Evolutionary conservation across 2,888 invertebrate species (phyloP), one percentile per base, ranked within the genome.

Genomic region (Pemphredon lugubris): DNA sequence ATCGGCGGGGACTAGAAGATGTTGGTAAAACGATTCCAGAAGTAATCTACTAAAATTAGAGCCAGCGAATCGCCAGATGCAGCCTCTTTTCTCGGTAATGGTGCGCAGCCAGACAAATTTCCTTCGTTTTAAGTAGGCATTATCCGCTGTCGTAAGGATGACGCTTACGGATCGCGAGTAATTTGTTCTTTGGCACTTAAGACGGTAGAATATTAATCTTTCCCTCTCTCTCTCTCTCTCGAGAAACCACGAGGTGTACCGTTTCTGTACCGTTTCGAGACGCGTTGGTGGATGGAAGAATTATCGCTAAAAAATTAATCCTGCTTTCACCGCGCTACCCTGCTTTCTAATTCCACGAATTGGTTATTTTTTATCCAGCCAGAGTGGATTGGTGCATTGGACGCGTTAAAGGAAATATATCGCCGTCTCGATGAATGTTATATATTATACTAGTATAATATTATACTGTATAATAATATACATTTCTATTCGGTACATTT

Each of bases 51-150:
- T 23, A 26, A 64, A 64, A 64, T 64, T 64, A 64, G 42, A 44
- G 37, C 30, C 20, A 37, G 20, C 50, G 42, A 39, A 75, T 75
- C 20, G 55, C 59, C 47, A 60, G 65, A 65, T 57, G 76, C 53
- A 75, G 53, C 47, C 59, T 53, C 51, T 65, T 37, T 39, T 48
- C 75, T 58, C 30, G 26, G 54, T 14, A 47, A 75, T 71, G 40
- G 54, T 26, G 57, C 40, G 13, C 44, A 30, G 53, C 48, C 16
- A 57, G 71, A 75, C 57, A 75, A 75, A 75, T 75, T 70, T 45
- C 53, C 13, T 14, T 39, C 47, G 76, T 53, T 60, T 75, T 65
- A 60, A 76, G 55, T 48, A 48, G 44, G 50, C 71, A 75, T 75
- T 75, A 76, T 68, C 71, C 55, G 20, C 45, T 68, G 51, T 40